phyloP scores from a whole-genome alignment of 2,888 invertebrate genomes.

The Drosophila pegasa region DNA sequence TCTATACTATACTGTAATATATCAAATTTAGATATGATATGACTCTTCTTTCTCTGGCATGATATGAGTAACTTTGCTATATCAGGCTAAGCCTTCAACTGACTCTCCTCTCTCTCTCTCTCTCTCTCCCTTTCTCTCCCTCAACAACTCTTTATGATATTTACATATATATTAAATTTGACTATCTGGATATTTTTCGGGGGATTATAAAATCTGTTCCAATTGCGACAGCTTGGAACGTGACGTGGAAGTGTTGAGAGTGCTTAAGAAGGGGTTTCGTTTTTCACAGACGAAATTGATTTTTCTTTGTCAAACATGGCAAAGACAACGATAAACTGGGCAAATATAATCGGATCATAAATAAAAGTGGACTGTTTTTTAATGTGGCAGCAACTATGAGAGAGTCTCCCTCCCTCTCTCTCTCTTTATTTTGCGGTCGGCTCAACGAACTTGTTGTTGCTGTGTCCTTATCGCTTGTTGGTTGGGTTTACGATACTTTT shows the following conservation, averaged over 20 bases:
- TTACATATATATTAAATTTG: conserved; percentile 8
- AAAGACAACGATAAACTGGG: conserved; percentile 29
- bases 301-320: conserved; percentile 54
- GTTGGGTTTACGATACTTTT: conserved; percentile 74
- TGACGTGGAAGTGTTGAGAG: conserved; percentile 20
- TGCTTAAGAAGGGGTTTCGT: conserved; percentile 27
- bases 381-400: conserved; percentile 40
- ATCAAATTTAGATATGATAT: too few relatives aligned
- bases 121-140: background rate
- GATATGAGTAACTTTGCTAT: too few relatives aligned
- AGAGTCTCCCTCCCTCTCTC: conserved; percentile 1
- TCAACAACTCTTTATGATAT: background rate
- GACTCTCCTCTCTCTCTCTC: background rate
- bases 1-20: too few relatives aligned
- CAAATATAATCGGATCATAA: conserved; percentile 38
- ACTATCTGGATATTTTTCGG: background rate
- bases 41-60: too few relatives aligned
- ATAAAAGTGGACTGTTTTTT: conserved; percentile 37
- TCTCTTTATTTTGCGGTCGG: conserved; percentile 26
- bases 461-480: conserved; percentile 69
- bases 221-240: conserved; percentile 33
- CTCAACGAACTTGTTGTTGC: conserved; percentile 41
- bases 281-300: conserved; percentile 56
- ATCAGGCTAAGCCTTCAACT: too few relatives aligned
- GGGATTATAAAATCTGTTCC: conserved; percentile 24